These are phyloP conservation scores for Microvelia longipes DNA, from an alignment of 1,140 invertebrate species.

Conservation along the genomic window DNA sequence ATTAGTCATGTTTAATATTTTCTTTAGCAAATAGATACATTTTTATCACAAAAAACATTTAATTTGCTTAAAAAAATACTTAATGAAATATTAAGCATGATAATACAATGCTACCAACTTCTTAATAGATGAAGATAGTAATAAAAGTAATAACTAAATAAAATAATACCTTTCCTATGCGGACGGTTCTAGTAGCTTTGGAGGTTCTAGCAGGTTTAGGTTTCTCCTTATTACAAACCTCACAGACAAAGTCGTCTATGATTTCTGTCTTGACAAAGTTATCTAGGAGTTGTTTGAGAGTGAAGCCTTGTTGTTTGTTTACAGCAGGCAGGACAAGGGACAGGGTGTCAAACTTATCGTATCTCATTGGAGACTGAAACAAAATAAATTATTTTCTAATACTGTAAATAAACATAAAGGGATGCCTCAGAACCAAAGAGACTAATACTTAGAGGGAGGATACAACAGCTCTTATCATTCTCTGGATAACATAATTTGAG, in stretches of 20 bases:
- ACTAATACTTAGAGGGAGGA: too few species aligned
- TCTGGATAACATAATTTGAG: neutral
- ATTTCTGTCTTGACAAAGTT: slow-evolving; percentile 71
- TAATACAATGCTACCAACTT: too few species aligned
- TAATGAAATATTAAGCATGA: too few species aligned
- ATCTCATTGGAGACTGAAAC: slow-evolving; percentile 59
- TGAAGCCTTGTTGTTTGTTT: slow-evolving; percentile 31
- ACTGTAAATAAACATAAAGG: neutral
- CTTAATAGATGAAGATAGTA: too few species aligned
- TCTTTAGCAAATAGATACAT: too few species aligned
- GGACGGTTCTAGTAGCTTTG: neutral
- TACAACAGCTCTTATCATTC: too few species aligned
- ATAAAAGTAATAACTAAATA: neutral
- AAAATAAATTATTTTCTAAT: slow-evolving; percentile 22
- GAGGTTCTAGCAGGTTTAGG: neutral
- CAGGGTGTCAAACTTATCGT: slow-evolving; percentile 79
- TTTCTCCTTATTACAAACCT: slow-evolving; percentile 22
- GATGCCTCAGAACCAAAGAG: neutral
- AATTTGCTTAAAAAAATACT: too few species aligned
- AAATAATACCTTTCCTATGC: slow-evolving; percentile 3
- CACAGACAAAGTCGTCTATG: slow-evolving; percentile 67
- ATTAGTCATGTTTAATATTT: too few species aligned
- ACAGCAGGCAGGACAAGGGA: slow-evolving; percentile 54
- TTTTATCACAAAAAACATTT: too few species aligned
- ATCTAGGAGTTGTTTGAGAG: slow-evolving; percentile 51